These are phyloP conservation scores for Leguminivora glycinivorella DNA, from an alignment of 1,140 invertebrate genomes.

Conservation along the genomic window DNA sequence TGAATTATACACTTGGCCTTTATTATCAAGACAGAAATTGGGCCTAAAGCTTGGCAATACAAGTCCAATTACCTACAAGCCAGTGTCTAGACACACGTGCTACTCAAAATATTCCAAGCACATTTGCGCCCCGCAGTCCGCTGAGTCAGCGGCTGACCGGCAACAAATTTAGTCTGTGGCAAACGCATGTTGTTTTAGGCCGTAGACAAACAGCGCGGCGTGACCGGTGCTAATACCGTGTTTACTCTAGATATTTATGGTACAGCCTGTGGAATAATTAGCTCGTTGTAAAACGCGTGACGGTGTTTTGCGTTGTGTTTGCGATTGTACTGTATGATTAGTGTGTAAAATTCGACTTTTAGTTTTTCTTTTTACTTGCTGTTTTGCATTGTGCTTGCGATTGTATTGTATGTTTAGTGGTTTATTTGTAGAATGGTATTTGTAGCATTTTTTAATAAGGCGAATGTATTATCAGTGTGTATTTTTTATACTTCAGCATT, in stretches of 20 bases:
- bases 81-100: too few relatives aligned
- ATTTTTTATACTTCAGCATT: too few relatives aligned
- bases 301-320: slow-evolving; percentile 38
- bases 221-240: slow-evolving; percentile 71
- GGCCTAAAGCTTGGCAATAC: too few relatives aligned
- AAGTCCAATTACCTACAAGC: background rate
- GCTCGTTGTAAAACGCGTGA: slow-evolving; percentile 69
- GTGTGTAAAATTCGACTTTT: too few relatives aligned
- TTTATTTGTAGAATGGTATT: too few relatives aligned
- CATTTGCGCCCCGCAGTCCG: slow-evolving; percentile 41
- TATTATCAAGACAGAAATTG: too few relatives aligned
- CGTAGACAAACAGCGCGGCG: slow-evolving; percentile 69
- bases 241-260: slow-evolving; percentile 74
- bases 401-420: too few relatives aligned
- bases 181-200: slow-evolving; percentile 77
- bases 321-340: slow-evolving; percentile 33
- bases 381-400: too few relatives aligned
- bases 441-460: too few relatives aligned
- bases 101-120: slow-evolving; percentile 14
- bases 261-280: slow-evolving; percentile 70
- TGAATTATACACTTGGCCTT: too few relatives aligned
- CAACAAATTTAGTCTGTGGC: slow-evolving; percentile 71
- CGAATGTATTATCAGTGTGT: too few relatives aligned
- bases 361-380: too few relatives aligned
- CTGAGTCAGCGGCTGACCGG: slow-evolving; percentile 72